Base-by-base conservation (phyloP, 2,797 vertebrate genomes). In the Pantherophis alleghaniensis region DNA sequence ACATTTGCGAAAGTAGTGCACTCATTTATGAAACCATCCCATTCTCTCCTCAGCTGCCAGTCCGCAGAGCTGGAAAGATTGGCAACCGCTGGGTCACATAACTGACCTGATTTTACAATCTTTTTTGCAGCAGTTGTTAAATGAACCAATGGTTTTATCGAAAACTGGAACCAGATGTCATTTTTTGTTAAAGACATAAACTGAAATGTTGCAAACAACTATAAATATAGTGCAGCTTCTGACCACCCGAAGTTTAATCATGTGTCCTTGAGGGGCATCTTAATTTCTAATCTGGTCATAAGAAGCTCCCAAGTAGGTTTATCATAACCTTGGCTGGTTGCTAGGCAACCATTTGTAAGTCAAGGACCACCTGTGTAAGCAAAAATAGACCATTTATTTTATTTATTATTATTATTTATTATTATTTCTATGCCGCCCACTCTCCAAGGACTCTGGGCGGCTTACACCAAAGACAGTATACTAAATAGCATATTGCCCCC, bases 1-100 rank as follows among this genome's bases (percentile, higher is more conserved):
- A 2, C n/a, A 74, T 37, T 37, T 74, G n/a, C 12, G 1, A 18
- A 32, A 74, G n/a, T 7, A 14, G 2, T 7, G 14, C 14, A 74
- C 1, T 7, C 14, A 18, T 7, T 2, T 7, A 1, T 0, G 14
- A 74, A 32, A 74, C 66, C 14, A 74, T 37, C 66, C n/a, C 16
- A 6, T 74, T 69, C 63, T 16, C 28, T 13, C 63, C 63, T 5
- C n/a, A 10, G 63, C 5, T 18, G 6, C 66, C 14, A 16, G 16
- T 37, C 66, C 7, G 14, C 2, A 74, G 2, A 74, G 16, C 66
- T 74, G 1, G n/a, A 74, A 74, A 74, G n/a, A 74, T 74, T 74
- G 66, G 66, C 14, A 7, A 32, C 14, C 6, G 2, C 14, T 74
- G n/a, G n/a, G n/a, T 18, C 66, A 74, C 14, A 7, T 9, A 6